Percentiles rank a stretch among this genome's conserved stretches.
Conservation (phyloP, 2,888 invertebrate genomes). For the Mimachlamys varia region DNA sequence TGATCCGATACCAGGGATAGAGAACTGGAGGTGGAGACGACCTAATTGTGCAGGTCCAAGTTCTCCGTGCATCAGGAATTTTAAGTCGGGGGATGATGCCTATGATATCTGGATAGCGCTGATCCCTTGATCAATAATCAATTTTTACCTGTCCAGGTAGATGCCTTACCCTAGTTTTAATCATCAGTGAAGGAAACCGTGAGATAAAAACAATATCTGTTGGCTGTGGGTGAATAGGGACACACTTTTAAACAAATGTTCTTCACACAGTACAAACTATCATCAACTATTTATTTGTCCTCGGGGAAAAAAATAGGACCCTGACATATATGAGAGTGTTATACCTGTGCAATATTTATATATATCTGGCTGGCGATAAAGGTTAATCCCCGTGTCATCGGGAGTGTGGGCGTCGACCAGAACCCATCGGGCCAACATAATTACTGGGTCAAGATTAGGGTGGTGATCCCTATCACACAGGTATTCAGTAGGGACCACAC, state of each 20-base stretch:
- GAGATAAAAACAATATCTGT: not conserved
- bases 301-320: not conserved
- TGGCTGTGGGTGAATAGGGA: not conserved
- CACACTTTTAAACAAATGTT: not conserved
- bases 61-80: slow-evolving; percentile 34
- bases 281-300: not conserved
- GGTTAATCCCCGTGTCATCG: slow-evolving; percentile 11
- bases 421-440: not conserved
- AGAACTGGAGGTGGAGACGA: not conserved
- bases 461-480: slow-evolving; percentile 7
- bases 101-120: not conserved
- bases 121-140: slow-evolving; percentile 31
- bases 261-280: not conserved
- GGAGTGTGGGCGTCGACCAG: not conserved
- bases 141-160: slow-evolving; percentile 32
- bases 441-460: slow-evolving; percentile 13
- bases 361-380: not conserved
- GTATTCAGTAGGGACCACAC: slow-evolving; percentile 18
- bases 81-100: slow-evolving; percentile 8
- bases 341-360: not conserved
- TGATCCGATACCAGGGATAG: not conserved
- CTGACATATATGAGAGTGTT: not conserved
- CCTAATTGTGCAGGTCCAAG: slow-evolving; percentile 12
- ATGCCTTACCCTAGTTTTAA: not conserved
- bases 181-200: not conserved